Evolutionary conservation across 2,797 vertebrate species (phyloP), one percentile per base, ranked within the genome.

Genomic region (Ctenosaura bakeri): DNA sequence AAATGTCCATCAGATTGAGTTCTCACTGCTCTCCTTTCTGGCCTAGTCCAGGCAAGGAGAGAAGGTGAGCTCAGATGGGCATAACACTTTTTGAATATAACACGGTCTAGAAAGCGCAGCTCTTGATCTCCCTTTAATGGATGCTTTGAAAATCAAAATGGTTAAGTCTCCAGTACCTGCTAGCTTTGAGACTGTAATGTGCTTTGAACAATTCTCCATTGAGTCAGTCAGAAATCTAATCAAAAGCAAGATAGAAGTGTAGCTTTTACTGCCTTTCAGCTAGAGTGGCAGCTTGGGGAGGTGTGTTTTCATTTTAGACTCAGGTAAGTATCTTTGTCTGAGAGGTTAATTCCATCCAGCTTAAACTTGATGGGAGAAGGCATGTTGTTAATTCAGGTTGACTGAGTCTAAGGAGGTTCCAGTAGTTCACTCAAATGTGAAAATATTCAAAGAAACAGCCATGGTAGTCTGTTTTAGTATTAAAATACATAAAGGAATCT

Each of bases 71-170:
- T 32, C 24, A 26, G 22, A 56, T 80, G 50, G 62, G 82, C 6
- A 0, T 91, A 85, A 73, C n/a, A 85, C 86, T 13, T 50, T 6
- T 20, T 69, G 20, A 22, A 50, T 62, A 50, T 81, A 62, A 80
- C 38, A 85, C 56, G 32, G 89, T 83, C 88, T 64, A 0, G 90
- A 83, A 93, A 94, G 94, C 83, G 56, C 71, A 12, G 91, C 94
- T 96, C 94, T 96, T 90, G 93, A 87, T 93, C 94, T 94, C 96
- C 94, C 95, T 95, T 96, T 96, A 96, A 94, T 74, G 94, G 94
- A 90, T 92, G 95, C 89, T 95, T 85, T 83, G 91, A 83, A 84
- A 77, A 62, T 62, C 22, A 26, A 79, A 6, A 73, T 87, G 71
- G 64, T 59, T 83, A 83, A 89, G 86, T 93, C 78, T 74, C 84